phyloP scores from a whole-genome alignment of 2,888 invertebrate species.

The Polietes domitor region DNA sequence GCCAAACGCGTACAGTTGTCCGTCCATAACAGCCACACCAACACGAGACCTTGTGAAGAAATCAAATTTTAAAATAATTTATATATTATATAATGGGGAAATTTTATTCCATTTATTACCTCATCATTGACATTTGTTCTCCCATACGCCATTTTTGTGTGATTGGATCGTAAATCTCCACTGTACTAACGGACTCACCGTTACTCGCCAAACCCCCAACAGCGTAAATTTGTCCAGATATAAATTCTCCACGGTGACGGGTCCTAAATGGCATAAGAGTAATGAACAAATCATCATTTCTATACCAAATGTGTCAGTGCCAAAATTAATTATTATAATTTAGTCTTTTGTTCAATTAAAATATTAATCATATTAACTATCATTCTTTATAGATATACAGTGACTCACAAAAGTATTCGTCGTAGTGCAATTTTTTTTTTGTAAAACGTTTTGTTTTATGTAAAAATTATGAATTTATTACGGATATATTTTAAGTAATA shows the following conservation, averaged over 20 bases:
- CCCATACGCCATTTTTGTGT: slow-evolving; percentile 87
- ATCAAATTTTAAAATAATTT: background rate
- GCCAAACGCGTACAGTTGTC: slow-evolving; percentile 89
- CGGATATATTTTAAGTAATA: too few relatives aligned
- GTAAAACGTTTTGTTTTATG: too few relatives aligned
- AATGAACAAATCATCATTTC: background rate
- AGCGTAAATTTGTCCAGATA: slow-evolving; percentile 91
- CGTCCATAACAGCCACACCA: slow-evolving; percentile 91
- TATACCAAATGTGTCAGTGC: slow-evolving; percentile 7
- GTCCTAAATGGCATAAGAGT: slow-evolving; percentile 81
- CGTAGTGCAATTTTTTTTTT: too few relatives aligned
- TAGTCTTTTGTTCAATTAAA: too few relatives aligned
- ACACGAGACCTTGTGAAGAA: slow-evolving; percentile 85
- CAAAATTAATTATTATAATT: too few relatives aligned
- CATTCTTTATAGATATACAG: too few relatives aligned
- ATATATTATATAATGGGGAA: background rate
- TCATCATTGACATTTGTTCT: slow-evolving; percentile 91
- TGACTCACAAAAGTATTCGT: too few relatives aligned
- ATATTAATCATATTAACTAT: too few relatives aligned
- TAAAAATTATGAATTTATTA: too few relatives aligned
- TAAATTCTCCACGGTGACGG: slow-evolving; percentile 87
- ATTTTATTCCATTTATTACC: slow-evolving; percentile 69
- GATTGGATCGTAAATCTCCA: slow-evolving; percentile 91
- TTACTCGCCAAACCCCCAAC: slow-evolving; percentile 92
- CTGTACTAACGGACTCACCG: slow-evolving; percentile 91